These are phyloP conservation scores for Myoxocephalus aenaeus DNA, from an alignment of 2,797 vertebrate species.

Conservation along the genomic window DNA sequence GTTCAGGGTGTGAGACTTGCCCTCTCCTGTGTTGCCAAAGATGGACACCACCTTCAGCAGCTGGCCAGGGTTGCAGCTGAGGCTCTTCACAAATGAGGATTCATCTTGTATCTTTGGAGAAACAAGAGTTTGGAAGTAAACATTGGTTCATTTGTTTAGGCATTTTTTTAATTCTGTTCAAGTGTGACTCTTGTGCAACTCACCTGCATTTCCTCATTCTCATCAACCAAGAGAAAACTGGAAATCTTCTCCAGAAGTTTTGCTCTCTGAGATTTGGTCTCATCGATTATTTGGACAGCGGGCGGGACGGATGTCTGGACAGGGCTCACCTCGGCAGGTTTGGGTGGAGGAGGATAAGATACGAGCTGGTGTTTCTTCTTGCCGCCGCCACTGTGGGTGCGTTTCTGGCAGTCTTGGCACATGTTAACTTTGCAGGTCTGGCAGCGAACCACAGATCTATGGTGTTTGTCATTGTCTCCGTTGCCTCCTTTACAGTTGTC, in stretches of 20 bases:
- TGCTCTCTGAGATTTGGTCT: slow-evolving; percentile 82
- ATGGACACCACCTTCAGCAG: slow-evolving; percentile 98
- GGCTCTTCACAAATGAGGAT: slow-evolving; percentile 90
- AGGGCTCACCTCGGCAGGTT: slow-evolving; percentile 79
- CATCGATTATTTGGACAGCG: slow-evolving; percentile 71
- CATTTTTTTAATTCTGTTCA: not conserved
- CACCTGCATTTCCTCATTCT: slow-evolving; percentile 98
- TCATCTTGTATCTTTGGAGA: slow-evolving; percentile 89
- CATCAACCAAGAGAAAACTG: slow-evolving; percentile 96
- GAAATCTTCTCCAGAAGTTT: slow-evolving; percentile 89
- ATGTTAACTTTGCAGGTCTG: slow-evolving; percentile 95
- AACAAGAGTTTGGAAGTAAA: slow-evolving; percentile 6
- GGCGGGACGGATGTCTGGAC: slow-evolving; percentile 50
- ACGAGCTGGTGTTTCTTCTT: slow-evolving; percentile 94
- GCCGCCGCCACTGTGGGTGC: slow-evolving; percentile 93
- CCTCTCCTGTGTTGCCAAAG: slow-evolving; percentile 98
- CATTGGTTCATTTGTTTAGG: not conserved
- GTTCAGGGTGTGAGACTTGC: slow-evolving; percentile 98
- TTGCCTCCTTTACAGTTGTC: slow-evolving; percentile 92
- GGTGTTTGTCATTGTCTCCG: slow-evolving; percentile 79
- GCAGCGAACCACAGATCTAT: slow-evolving; percentile 91
- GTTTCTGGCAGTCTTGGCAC: slow-evolving; percentile 96
- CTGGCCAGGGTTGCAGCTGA: slow-evolving; percentile 91
- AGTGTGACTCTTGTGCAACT: slow-evolving; percentile 36
- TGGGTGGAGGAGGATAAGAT: slow-evolving; percentile 84